A percentile compares a stretch with the other conserved stretches of the same genome.
Evolutionary conservation across 2,797 vertebrate genomes (phyloP).

Genomic region (Urosaurus nigricauda): DNA sequence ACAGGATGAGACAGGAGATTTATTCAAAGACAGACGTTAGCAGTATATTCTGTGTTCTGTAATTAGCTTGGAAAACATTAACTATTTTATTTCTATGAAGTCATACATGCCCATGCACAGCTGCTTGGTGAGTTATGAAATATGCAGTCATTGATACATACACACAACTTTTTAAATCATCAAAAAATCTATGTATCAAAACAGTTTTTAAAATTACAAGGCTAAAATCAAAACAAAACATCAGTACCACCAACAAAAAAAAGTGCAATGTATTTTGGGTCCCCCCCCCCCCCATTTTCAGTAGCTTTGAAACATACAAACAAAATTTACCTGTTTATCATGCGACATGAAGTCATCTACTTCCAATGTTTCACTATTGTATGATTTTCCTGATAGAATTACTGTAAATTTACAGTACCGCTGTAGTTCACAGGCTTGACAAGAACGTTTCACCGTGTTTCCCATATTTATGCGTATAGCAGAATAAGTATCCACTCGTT

Average conservation of each 20-base stretch:
- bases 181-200: not conserved
- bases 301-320: not conserved
- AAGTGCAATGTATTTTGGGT: not conserved
- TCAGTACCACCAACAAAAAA: not conserved
- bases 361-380: constrained; percentile 80
- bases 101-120: not conserved
- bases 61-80: not conserved
- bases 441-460: constrained; percentile 53
- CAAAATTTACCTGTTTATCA: constrained; percentile 84
- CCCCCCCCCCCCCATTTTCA: not conserved
- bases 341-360: constrained; percentile 84
- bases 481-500: constrained; percentile 86
- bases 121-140: not conserved
- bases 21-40: not conserved
- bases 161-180: not conserved
- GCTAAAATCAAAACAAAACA: not conserved
- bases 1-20: not conserved
- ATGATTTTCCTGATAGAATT: constrained; percentile 83
- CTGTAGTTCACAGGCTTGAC: constrained; percentile 84
- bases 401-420: constrained; percentile 77
- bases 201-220: not conserved
- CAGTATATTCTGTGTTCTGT: not conserved
- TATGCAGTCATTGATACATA: not conserved
- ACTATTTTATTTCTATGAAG: not conserved
- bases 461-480: constrained; percentile 65